Evolutionary conservation across 2,113 vertebrate genomes (phyloP), one percentile per base, ranked within the genome.

Genomic region (Odontophorus gujanensis): DNA sequence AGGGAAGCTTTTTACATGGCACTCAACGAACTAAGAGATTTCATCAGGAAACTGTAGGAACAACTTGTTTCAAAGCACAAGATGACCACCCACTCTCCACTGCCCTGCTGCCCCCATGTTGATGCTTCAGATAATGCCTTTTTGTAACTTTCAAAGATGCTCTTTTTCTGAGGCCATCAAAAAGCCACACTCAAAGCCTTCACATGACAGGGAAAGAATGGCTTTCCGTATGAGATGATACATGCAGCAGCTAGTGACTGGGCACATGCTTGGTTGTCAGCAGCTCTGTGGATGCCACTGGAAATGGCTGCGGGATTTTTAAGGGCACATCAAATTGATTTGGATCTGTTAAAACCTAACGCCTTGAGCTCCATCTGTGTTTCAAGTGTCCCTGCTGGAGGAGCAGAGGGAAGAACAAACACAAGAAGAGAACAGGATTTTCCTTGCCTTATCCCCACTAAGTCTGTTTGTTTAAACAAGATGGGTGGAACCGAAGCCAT

Each of bases 391-490:
- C 91, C 89, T 94, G 93, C 72, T 89, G 85, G 87, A 92, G 74
- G 58, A 96, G 84, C 89, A 95, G 92, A 94, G 92, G 95, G 91
- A 95, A 92, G 93, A 25, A 51, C 89, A 84, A 89, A 89, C 13
- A 68, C 81, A 73, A 89, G 85, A 45, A 5, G 91, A 67, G 95
- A 95, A 91, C 95, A 95, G 94, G 94, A 95, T 95, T 95, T 95
- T 97, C 95, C 91, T 95, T 92, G 94, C 95, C 87, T 95, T 83
- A 86, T 91, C 48, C 91, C 68, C 93, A 91, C 36, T 34, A 43
- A 92, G 61, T 40, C 6, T 68, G 50, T 95, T 96, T 97, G 87
- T 92, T 96, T 91, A 95, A 96, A 92, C 79, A 88, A 95, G 90
- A 89, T 57, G 93, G 95, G 95, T 91, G 95, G 95, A 92, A 94